Evolutionary conservation across 2,888 invertebrate genomes (phyloP), one percentile per base, ranked within the genome.

Genomic region (Candidula unifasciata): DNA sequence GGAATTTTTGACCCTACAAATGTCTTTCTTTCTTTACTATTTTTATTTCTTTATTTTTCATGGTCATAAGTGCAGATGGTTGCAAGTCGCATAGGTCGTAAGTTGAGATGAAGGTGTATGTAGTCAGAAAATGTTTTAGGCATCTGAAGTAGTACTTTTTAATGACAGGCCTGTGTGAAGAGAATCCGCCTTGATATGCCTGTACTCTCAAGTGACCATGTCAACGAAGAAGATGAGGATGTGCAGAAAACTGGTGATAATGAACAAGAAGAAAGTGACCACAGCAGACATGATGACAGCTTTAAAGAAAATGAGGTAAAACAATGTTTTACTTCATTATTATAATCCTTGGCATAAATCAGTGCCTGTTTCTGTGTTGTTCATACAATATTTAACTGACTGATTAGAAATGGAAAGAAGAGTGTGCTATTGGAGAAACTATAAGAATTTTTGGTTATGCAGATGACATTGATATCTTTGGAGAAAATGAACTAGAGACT

Each of bases 141-240:
- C 30, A 37, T n/a, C 33, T 64, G 21, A 30, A 57, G 24, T 81
- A 33, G 66, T 27, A 66, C 30, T 68, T 80, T 74, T 73, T 2
- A 44, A 54, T 87, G 89, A 0, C 87, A 93, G 92, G 92, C 91
- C 0, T 92, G 91, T 85, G 87, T 93, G 1, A 92, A 92, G 85
- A 91, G 91, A 85, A 93, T 93, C 84, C 89, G 93, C 21, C 87
- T 93, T 27, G 93, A 93, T 84, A 92, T 93, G 90, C 93, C 93
- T 0, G 80, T 93, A 13, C 83, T 92, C 13, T 87, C 88, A 80
- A 89, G 89, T 10, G 92, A 92, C 37, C 89, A 90, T 86, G 89
- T 90, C 16, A 85, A 84, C 2, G 88, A 89, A 54, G 89, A 89
- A 37, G 86, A 66, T 3, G 57, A 74, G 10, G 60, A 64, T 8